These are phyloP conservation scores for Ammodytes dubius DNA, from an alignment of 2,113 vertebrate genomes.

Conservation along the genomic window DNA sequence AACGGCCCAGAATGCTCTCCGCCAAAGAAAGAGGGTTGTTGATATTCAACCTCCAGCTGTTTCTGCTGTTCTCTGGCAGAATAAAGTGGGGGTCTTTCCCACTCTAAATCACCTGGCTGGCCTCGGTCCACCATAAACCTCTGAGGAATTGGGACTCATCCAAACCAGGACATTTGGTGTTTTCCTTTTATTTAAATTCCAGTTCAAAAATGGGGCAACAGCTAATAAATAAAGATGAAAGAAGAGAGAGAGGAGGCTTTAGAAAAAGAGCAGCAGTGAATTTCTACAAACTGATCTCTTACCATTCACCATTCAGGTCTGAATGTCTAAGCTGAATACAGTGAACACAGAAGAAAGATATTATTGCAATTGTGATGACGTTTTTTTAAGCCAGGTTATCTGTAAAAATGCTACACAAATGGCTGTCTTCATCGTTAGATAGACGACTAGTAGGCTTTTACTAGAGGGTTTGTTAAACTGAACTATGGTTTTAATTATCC, in stretches of 20 bases:
- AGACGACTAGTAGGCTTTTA: too few relatives aligned
- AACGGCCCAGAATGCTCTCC: constrained; percentile 15
- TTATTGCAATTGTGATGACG: background rate
- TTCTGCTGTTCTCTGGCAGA: constrained; percentile 15
- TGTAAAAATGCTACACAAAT: background rate
- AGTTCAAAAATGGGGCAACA: constrained; percentile 52
- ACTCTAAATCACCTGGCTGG: constrained; percentile 55
- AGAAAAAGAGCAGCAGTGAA: background rate
- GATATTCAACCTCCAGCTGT: constrained; percentile 41
- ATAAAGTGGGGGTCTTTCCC: background rate
- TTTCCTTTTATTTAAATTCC: constrained; percentile 57
- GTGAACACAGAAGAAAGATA: constrained; percentile 6
- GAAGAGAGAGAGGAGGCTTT: background rate
- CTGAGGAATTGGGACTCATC: constrained; percentile 45
- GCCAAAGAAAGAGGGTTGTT: constrained; percentile 11
- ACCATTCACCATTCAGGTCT: constrained; percentile 1
- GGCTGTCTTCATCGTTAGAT: too few relatives aligned
- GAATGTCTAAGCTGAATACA: constrained; percentile 13
- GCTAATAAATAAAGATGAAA: constrained; percentile 50
- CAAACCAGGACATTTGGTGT: constrained; percentile 50
- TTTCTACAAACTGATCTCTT: constrained; percentile 4
- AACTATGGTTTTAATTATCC: too few relatives aligned
- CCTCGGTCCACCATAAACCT: constrained; percentile 45
- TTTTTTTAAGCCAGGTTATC: background rate
- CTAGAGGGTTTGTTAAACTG: too few relatives aligned